These are phyloP conservation scores for Dendropsophus ebraccatus DNA, from an alignment of 2,113 vertebrate genomes.

Conservation along the genomic window DNA sequence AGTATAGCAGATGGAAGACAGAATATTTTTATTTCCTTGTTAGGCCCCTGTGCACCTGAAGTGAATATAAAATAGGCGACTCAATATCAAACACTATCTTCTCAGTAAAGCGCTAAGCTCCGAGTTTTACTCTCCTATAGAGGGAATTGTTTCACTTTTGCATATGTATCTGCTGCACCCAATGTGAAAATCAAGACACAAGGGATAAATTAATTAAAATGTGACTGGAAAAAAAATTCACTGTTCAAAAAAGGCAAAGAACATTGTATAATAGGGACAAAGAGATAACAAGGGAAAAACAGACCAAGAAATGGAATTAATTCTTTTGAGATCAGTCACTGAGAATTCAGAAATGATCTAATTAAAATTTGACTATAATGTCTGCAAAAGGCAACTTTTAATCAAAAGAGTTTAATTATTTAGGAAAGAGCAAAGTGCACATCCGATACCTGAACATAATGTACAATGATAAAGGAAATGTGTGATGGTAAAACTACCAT, in stretches of 20 bases:
- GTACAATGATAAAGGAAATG: not conserved
- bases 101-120: not conserved
- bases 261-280: constrained; percentile 26
- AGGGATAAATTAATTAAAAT: constrained; percentile 39
- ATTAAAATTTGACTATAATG: constrained; percentile 31
- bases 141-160: not conserved
- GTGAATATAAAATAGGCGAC: constrained; percentile 1
- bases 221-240: constrained; percentile 12
- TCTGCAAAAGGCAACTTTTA: constrained; percentile 19
- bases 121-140: not conserved
- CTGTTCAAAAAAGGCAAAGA: not conserved
- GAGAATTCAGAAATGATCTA: constrained; percentile 34
- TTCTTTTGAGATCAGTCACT: constrained; percentile 23
- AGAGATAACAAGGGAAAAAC: constrained; percentile 14
- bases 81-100: not conserved
- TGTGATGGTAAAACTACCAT: not conserved
- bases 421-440: not conserved
- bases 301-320: constrained; percentile 33
- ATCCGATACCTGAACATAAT: not conserved
- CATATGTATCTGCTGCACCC: not conserved
- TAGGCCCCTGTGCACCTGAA: constrained; percentile 28
- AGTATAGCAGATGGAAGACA: constrained; percentile 11
- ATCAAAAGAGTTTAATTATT: constrained; percentile 24
- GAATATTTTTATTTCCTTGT: constrained; percentile 21
- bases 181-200: constrained; percentile 1